phyloP scores from a whole-genome alignment of 2,113 vertebrate species.

The Dipodomys stephensi region DNA sequence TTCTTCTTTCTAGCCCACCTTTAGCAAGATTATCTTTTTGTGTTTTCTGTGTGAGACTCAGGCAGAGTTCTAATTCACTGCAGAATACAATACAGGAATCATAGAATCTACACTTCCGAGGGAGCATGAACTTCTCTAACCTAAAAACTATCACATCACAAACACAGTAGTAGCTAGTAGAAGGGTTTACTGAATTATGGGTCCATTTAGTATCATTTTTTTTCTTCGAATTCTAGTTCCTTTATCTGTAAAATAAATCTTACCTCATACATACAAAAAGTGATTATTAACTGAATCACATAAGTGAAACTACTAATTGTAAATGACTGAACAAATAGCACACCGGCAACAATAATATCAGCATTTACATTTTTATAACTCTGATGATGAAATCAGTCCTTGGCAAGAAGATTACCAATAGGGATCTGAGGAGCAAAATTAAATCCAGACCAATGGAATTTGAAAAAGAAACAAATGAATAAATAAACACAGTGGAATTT shows the following conservation, averaged over 20 bases:
- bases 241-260: not conserved
- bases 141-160: slow-evolving; percentile 25
- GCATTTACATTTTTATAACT: slow-evolving; percentile 8
- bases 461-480: slow-evolving; percentile 53
- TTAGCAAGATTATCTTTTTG: not conserved
- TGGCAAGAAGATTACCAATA: not conserved
- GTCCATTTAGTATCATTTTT: not conserved
- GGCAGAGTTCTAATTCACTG: not conserved
- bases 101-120: not conserved
- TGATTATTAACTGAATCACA: slow-evolving; percentile 6
- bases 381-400: not conserved
- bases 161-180: not conserved
- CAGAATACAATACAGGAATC: not conserved
- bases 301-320: not conserved
- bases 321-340: not conserved
- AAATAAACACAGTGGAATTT: slow-evolving; percentile 45
- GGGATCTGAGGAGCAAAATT: not conserved
- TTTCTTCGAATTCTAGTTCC: not conserved
- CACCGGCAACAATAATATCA: not conserved
- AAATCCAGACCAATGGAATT: slow-evolving; percentile 37
- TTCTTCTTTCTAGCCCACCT: not conserved
- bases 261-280: not conserved
- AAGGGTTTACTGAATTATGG: not conserved
- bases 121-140: not conserved
- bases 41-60: not conserved